Conservation (phyloP, 2,797 vertebrate species). For the Masticophis lateralis region DNA sequence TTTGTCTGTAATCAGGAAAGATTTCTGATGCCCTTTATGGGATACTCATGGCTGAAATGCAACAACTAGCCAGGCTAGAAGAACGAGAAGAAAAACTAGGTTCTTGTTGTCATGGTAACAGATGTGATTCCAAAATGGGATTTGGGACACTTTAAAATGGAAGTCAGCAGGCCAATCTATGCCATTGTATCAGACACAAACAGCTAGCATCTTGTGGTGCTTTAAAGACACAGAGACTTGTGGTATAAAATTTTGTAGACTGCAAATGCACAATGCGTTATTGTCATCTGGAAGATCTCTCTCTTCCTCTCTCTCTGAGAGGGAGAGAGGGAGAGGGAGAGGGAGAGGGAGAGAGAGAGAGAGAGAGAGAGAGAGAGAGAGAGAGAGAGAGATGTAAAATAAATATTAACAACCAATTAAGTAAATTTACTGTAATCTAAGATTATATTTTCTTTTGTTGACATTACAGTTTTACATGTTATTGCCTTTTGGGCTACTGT, state of each 20-base stretch:
- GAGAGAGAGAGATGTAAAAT: not conserved
- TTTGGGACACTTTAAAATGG: slow-evolving; percentile 12
- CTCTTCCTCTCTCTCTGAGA: not conserved
- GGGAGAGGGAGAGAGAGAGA: not conserved
- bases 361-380: not conserved
- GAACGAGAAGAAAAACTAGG: not conserved
- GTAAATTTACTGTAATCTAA: not conserved
- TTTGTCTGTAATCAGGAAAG: not conserved
- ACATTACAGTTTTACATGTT: not conserved
- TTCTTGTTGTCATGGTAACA: slow-evolving; percentile 13
- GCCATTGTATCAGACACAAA: not conserved
- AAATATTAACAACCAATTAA: not conserved
- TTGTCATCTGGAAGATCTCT: not conserved
- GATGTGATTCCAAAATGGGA: slow-evolving; percentile 11
- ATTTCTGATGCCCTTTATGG: not conserved
- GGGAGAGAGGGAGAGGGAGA: no score
- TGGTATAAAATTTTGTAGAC: not conserved
- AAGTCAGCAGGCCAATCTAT: not conserved
- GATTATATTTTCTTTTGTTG: not conserved
- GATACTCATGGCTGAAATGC: slow-evolving; percentile 1
- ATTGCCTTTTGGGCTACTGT: not conserved
- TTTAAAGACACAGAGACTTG: not conserved
- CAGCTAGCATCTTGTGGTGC: not conserved
- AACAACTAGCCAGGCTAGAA: not conserved
- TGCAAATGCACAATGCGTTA: not conserved